Base-by-base conservation (phyloP, 2,113 vertebrate species). In the Nyctibius bracteatus region DNA sequence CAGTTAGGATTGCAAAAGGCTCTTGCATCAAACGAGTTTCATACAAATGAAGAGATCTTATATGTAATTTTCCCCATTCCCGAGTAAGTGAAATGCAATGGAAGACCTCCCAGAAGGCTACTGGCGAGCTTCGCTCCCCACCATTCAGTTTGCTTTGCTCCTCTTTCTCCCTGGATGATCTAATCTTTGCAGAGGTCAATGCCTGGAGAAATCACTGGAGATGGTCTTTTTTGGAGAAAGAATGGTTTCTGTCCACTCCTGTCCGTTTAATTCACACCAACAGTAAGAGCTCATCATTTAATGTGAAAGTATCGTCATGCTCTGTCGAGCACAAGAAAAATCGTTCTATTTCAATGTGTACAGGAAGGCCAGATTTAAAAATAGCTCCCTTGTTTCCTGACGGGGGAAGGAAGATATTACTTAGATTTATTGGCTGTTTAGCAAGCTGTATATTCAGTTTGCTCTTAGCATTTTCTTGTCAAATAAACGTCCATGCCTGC, bases 311-410 rank as follows among this genome's bases (percentile, higher is more conserved):
- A 51, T 35, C 57, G 47, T 27, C 3, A 1, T 47, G 67, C 25
- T 83, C 80, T 47, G 62, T 37, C 44, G 82, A 73, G 54, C 49
- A 25, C 14, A 75, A 77, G 83, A 88, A 80, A 88, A 94, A 59
- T 33, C 21, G 16, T 43, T 72, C 66, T 41, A 49, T 59, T 62
- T 80, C 71, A 81, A 22, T 14, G 41, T 18, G 46, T 28, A 57
- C 54, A 93, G 90, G 75, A 96, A 94, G 68, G 52, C 28, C 81
- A 93, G 63, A 35, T 81, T 89, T 89, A 81, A 94, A 95, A 93
- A 93, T 77, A 94, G 81, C 77, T 86, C 35, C 58, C 62, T 67
- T 72, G 47, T 30, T 91, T 91, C 84, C 92, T 94, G 88, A 39
- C 22, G 4, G 1, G 37, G 9, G 41, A 88, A 41, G 28, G 52